Evolutionary conservation across 2,113 vertebrate genomes (phyloP).

Genomic region (Alectura lathami): DNA sequence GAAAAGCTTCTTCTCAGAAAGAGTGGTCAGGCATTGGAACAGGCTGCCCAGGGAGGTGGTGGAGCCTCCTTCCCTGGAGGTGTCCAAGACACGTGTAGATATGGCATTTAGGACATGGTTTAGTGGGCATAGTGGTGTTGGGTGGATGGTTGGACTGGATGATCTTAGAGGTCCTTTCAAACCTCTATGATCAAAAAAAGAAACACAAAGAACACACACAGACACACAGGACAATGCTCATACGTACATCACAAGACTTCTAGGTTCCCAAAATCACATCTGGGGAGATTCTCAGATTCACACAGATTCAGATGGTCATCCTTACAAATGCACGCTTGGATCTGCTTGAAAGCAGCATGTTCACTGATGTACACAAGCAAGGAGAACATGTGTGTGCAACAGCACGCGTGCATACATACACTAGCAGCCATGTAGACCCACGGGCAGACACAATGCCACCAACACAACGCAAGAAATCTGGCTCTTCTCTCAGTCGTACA

Average conservation of each 20-base stretch:
- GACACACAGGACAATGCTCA: too few species aligned
- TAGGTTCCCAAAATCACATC: neutral
- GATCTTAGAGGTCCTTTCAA: too few species aligned
- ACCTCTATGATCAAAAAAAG: too few species aligned
- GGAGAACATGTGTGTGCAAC: fast-evolving
- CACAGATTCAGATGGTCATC: neutral
- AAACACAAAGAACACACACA: neutral
- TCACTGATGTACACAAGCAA: neutral
- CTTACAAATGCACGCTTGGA: neutral
- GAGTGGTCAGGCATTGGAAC: too few species aligned
- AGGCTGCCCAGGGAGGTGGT: too few species aligned
- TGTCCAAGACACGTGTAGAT: too few species aligned
- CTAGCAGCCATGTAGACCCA: neutral
- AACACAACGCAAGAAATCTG: neutral
- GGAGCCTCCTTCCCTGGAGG: too few species aligned
- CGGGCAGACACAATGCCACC: fast-evolving
- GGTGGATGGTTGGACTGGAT: too few species aligned
- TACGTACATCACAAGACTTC: neutral
- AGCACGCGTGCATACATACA: fast-evolving
- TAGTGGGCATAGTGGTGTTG: too few species aligned
- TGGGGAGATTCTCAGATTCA: neutral
- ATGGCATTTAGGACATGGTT: too few species aligned
- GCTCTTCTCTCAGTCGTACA: neutral
- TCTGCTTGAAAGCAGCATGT: neutral
- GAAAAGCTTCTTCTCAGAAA: too few species aligned